These are phyloP conservation scores for Alfaro cultratus DNA, from an alignment of 2,797 vertebrate genomes.

Conservation along the genomic window DNA sequence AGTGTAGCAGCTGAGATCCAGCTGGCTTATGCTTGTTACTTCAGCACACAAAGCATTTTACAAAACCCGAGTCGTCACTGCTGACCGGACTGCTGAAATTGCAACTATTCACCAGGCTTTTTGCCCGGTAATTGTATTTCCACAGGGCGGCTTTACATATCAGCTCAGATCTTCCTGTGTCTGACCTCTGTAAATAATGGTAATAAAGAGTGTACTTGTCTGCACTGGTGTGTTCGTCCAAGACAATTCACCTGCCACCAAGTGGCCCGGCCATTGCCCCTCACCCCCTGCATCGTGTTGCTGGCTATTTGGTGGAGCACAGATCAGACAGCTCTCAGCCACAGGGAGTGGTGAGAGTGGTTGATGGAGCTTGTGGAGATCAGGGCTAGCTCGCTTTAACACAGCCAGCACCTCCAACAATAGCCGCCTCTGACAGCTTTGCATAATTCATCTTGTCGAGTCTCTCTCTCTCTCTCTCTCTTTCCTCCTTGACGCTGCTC, in stretches of 20 bases:
- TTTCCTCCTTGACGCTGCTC: slow-evolving; percentile 63
- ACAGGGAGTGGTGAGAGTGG: slow-evolving; percentile 64
- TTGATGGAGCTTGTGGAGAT: slow-evolving; percentile 74
- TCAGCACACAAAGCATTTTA: slow-evolving; percentile 75
- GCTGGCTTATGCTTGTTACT: slow-evolving; percentile 54
- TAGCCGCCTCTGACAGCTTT: slow-evolving; percentile 89
- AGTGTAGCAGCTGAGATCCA: slow-evolving; percentile 51
- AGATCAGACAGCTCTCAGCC: slow-evolving; percentile 70
- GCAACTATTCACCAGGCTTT: slow-evolving; percentile 72
- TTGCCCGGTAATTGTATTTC: slow-evolving; percentile 81
- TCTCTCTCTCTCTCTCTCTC: slow-evolving; percentile 67
- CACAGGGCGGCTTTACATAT: slow-evolving; percentile 76
- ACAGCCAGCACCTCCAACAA: slow-evolving; percentile 83
- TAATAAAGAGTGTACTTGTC: slow-evolving; percentile 73
- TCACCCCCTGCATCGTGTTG: slow-evolving; percentile 44
- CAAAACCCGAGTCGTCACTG: slow-evolving; percentile 50
- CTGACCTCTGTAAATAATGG: slow-evolving; percentile 74
- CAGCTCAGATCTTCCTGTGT: slow-evolving; percentile 79
- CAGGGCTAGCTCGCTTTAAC: slow-evolving; percentile 74
- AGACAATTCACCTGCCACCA: slow-evolving; percentile 73
- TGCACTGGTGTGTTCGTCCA: slow-evolving; percentile 57
- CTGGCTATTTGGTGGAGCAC: slow-evolving; percentile 71
- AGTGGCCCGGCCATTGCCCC: slow-evolving; percentile 43
- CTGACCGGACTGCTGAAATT: slow-evolving; percentile 76
- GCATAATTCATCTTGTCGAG: slow-evolving; percentile 91